These are phyloP conservation scores for Choristoneura rosaceana DNA, from an alignment of 2,888 invertebrate genomes.

Conservation along the genomic window DNA sequence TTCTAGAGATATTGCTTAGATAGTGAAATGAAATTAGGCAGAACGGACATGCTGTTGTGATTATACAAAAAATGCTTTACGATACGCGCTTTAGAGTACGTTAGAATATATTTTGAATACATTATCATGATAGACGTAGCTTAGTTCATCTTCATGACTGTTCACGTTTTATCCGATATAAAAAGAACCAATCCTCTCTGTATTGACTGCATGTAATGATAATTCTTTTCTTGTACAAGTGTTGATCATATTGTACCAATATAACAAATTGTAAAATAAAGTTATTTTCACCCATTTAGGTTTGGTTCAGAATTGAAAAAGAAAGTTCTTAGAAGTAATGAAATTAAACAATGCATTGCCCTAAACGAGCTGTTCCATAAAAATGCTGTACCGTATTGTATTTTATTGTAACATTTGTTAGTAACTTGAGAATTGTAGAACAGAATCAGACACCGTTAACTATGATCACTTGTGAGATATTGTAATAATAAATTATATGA, in stretches of 20 bases:
- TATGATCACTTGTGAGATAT: not conserved
- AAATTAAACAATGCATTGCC: not conserved
- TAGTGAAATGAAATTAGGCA: conserved; percentile 76
- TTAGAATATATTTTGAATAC: conserved; percentile 80
- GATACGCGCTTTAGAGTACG: conserved; percentile 81
- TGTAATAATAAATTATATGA: not conserved
- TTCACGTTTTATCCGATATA: conserved; percentile 68
- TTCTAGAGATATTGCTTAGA: conserved; percentile 80
- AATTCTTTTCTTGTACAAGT: conserved; percentile 53
- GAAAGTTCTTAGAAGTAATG: conserved; percentile 8
- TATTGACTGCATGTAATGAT: conserved; percentile 61
- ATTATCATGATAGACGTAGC: conserved; percentile 71
- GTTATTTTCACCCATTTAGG: not conserved
- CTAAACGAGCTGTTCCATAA: not conserved
- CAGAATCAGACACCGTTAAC: not conserved
- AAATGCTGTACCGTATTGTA: conserved; percentile 44
- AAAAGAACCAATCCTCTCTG: conserved; percentile 69
- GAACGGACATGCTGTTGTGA: conserved; percentile 80
- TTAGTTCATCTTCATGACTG: conserved; percentile 60
- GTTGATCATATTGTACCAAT: conserved; percentile 15
- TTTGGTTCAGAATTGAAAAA: not conserved
- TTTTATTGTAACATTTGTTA: conserved; percentile 1
- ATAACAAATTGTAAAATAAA: conserved; percentile 1
- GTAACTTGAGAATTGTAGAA: not conserved
- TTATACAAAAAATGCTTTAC: conserved; percentile 82